These are phyloP conservation scores for Bujurquina vittata DNA, from an alignment of 2,113 vertebrate species.

Conservation along the genomic window DNA sequence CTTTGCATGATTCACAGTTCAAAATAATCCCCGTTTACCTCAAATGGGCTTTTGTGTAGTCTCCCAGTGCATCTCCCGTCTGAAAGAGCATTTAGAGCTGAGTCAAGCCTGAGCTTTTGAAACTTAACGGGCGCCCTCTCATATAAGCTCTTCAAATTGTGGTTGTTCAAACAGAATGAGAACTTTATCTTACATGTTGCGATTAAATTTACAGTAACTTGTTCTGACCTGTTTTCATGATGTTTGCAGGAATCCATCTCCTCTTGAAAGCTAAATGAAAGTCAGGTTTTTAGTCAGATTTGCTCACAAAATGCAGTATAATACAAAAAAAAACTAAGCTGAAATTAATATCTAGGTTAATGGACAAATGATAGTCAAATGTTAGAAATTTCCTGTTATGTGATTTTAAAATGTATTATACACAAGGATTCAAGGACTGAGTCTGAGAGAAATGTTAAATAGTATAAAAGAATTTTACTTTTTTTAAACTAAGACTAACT, in stretches of 20 bases:
- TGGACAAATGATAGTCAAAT: neutral
- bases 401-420: no score
- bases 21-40: no score
- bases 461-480: neutral
- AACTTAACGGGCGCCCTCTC: no score
- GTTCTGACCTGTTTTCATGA: neutral
- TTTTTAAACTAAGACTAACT: neutral
- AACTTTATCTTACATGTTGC: no score
- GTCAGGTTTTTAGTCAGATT: neutral
- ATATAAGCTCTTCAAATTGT: no score
- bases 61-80: no score
- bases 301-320: neutral
- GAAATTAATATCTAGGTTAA: neutral
- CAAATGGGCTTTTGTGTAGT: no score
- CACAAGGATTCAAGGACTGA: neutral
- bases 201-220: neutral
- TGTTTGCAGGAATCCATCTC: neutral
- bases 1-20: no score
- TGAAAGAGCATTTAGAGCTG: no score
- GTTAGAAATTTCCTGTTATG: neutral
- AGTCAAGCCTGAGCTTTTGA: no score
- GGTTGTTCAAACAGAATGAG: no score
- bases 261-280: no score
- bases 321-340: neutral
- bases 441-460: neutral